These are phyloP conservation scores for Scylla paramamosain DNA, from an alignment of 1,140 invertebrate species.

Conservation along the genomic window DNA sequence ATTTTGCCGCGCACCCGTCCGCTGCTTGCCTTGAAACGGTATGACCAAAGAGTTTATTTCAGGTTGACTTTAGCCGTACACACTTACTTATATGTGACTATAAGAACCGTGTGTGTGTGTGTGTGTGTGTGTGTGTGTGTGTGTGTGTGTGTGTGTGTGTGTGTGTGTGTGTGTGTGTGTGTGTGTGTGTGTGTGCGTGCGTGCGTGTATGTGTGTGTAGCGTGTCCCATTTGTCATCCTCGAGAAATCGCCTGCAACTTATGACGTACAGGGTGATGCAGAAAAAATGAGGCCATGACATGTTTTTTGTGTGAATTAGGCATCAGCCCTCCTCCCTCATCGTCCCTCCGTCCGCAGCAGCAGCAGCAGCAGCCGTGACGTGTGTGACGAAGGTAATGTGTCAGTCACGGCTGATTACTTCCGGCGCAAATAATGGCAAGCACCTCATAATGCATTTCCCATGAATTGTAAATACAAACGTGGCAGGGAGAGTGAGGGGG, in stretches of 20 bases:
- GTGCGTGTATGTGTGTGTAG: not conserved
- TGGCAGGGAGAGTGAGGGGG: not conserved
- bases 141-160: not conserved
- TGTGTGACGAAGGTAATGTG: slow-evolving; percentile 6
- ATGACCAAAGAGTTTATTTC: not conserved
- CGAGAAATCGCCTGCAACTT: too few relatives aligned
- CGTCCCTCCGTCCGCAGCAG: too few relatives aligned
- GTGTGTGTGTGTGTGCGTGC: slow-evolving; percentile 25
- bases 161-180: slow-evolving; percentile 14
- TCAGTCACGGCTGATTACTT: slow-evolving; percentile 68
- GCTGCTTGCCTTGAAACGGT: not conserved
- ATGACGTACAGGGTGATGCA: not conserved
- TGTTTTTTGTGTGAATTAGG: not conserved
- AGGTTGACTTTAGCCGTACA: too few relatives aligned
- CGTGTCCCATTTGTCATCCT: not conserved
- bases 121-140: too few relatives aligned
- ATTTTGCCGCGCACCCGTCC: too few relatives aligned
- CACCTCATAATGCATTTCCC: slow-evolving; percentile 62
- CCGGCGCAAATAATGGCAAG: slow-evolving; percentile 32
- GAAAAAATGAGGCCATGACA: not conserved
- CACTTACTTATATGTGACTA: too few relatives aligned
- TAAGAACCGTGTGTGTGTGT: too few relatives aligned
- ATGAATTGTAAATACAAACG: slow-evolving; percentile 63
- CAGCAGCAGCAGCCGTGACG: not conserved
- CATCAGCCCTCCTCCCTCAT: not conserved